These are phyloP conservation scores for Zaprionus lineosus DNA, from an alignment of 2,888 invertebrate genomes.

Conservation along the genomic window DNA sequence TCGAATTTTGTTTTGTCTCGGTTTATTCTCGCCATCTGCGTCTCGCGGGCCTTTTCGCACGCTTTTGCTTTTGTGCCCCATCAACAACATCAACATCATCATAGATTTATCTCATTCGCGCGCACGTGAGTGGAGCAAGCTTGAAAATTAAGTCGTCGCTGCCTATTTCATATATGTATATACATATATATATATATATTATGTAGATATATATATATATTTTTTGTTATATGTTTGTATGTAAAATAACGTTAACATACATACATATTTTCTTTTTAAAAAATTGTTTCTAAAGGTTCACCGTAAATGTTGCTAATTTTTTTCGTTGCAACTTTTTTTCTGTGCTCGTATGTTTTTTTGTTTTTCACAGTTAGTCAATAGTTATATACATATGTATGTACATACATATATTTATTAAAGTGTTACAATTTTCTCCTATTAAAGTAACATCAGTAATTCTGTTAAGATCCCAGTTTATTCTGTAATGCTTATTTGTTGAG, in stretches of 20 bases:
- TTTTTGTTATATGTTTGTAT: too few relatives aligned
- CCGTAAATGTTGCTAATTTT: conserved; percentile 52
- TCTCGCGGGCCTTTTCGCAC: conserved; percentile 66
- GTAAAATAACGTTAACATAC: too few relatives aligned
- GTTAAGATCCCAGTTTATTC: too few relatives aligned
- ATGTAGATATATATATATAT: conserved; percentile 42
- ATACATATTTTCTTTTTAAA: too few relatives aligned
- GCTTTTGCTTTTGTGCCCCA: conserved; percentile 47
- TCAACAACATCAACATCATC: conserved; percentile 52
- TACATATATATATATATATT: conserved; percentile 1
- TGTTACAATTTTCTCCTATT: too few relatives aligned
- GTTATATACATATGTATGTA: too few relatives aligned
- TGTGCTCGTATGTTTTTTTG: conserved; percentile 24
- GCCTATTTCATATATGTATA: conserved; percentile 43
- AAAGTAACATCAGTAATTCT: too few relatives aligned
- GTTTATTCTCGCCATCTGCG: conserved; percentile 33
- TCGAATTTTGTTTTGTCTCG: conserved; percentile 47
- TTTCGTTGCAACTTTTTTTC: conserved; percentile 40
- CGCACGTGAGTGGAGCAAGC: conserved; percentile 69
- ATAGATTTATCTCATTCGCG: conserved; percentile 75
- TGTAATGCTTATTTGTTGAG: too few relatives aligned
- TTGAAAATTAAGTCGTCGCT: conserved; percentile 62
- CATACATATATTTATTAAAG: too few relatives aligned
- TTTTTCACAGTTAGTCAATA: too few relatives aligned
- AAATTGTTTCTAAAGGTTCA: too few relatives aligned